These are phyloP conservation scores for Rhamnusium bicolor DNA, from an alignment of 2,888 invertebrate species.

Conservation along the genomic window DNA sequence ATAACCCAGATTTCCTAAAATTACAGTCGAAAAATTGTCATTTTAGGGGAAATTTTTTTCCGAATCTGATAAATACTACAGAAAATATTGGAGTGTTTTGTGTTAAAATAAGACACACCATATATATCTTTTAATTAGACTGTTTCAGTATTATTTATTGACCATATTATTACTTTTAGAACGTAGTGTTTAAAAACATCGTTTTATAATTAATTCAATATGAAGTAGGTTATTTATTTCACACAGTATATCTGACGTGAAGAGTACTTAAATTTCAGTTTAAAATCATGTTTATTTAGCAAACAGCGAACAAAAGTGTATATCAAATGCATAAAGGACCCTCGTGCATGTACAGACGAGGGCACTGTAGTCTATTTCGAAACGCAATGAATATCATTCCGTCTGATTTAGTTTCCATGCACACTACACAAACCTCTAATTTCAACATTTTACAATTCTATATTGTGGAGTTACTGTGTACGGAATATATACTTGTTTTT, in stretches of 20 bases:
- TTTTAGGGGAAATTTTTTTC: too few species aligned
- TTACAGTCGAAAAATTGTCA: too few species aligned
- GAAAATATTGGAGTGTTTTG: too few species aligned
- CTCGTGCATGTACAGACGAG: background rate
- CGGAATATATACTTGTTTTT: background rate
- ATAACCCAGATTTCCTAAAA: too few species aligned
- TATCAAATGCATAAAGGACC: background rate
- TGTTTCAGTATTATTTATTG: too few species aligned
- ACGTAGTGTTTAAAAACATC: too few species aligned
- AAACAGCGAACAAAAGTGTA: background rate
- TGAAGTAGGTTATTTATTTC: background rate
- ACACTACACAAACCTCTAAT: background rate
- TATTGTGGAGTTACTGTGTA: background rate
- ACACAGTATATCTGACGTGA: background rate
- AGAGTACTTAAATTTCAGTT: constrained; percentile 1
- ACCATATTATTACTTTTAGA: too few species aligned
- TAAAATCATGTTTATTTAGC: constrained; percentile 4
- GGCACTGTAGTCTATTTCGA: background rate
- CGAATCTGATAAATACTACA: too few species aligned
- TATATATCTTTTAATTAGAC: too few species aligned
- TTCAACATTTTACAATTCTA: background rate
- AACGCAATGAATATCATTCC: background rate
- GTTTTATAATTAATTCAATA: background rate
- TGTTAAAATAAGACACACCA: too few species aligned
- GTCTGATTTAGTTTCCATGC: background rate